Base-by-base conservation (phyloP, 2,888 invertebrate species). In the Epinotia demarniana region DNA sequence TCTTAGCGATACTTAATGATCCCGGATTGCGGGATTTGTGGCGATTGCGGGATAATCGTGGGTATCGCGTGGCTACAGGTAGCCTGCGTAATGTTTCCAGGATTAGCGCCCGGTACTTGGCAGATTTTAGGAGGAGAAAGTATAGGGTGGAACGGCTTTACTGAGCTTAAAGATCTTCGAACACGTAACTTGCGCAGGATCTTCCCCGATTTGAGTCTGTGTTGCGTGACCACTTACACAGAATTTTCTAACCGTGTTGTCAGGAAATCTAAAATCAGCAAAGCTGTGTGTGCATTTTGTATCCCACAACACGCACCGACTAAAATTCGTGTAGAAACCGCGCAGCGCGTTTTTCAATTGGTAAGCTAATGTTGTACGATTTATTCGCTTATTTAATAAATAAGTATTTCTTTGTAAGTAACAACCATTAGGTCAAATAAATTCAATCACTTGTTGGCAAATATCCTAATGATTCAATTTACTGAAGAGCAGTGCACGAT, bases 1-100 rank as follows among this genome's bases (percentile, higher is more conserved):
- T 92, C 93, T 93, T 93, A 92, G 92, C 92, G 87, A 92, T 92
- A 92, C 92, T 92, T 93, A 93, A 93, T 93, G 93, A 91, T 92
- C 88, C 86, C 83, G 93, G 92, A 91, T 93, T 93, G 88, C 86
- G 84, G 93, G 92, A 91, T 93, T 93, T 92, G 89, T 81, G 88
- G 90, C 92, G 92, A 92, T 90, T 90, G 89, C 86, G 82, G 83
- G 86, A 87, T 87, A 84, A 81, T 80, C 81, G 82, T 81, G 81
- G 86, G 87, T 92, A 92, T 92, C 92, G 88, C 77, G 78, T 76
- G 81, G 82, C 77, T 83, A 84, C 91, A 91, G 90, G 85, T 87
- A 82, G 76, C 60, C 70, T 64, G 68, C 63, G 67, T 74, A 71
- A 74, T 66, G 73, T 66, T 72, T 73, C 70, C 43, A 13, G 75